Evolutionary conservation across 1,140 invertebrate species (phyloP), one percentile per base, ranked within the genome.

Genomic region (Dryas iulia): DNA sequence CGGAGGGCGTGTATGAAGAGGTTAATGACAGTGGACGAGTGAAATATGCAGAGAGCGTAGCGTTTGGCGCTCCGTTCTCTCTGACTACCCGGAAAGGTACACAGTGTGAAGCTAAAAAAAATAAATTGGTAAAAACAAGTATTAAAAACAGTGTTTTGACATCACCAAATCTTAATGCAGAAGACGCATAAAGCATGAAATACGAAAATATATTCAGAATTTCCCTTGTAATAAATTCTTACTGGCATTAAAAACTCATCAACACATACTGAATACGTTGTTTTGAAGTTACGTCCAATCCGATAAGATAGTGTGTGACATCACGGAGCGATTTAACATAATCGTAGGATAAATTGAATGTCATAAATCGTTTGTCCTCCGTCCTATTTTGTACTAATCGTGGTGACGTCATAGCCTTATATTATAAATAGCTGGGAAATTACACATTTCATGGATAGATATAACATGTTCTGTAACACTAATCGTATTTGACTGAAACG

Each of bases 221-320:
- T n/a, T 39, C 12, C 1, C 3, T n/a, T 8, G 18, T 14, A n/a
- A 21, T 47, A 21, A 18, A 7, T 10, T 21, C n/a, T 18, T 47
- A 2, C 18, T 10, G 10, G 7, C 1, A 47, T 10, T 18, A 10
- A 21, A 10, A 47, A 3, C 39, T 21, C 6, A 12, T 14, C 14
- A 47, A 21, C 14, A 47, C 18, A 47, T 47, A 47, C 18, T 21
- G 39, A 60, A 35, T 12, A 30, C 59, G 24, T 62, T 26, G 59
- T 62, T 47, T 58, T 14, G 52, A 21, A 47, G 39, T 39, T 57
- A 56, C 56, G 52, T 31, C 28, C 73, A 70, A 71, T 71, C 66
- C 69, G 75, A 74, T 77, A 66, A 74, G 67, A 72, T 75, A 76
- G 28, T 53, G 68, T 59, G 67, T 77, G 75, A 77, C 72, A 72